Evolutionary conservation across 2,797 vertebrate species (phyloP), one percentile per base, ranked within the genome.

Genomic region (Peromyscus attwateri): DNA sequence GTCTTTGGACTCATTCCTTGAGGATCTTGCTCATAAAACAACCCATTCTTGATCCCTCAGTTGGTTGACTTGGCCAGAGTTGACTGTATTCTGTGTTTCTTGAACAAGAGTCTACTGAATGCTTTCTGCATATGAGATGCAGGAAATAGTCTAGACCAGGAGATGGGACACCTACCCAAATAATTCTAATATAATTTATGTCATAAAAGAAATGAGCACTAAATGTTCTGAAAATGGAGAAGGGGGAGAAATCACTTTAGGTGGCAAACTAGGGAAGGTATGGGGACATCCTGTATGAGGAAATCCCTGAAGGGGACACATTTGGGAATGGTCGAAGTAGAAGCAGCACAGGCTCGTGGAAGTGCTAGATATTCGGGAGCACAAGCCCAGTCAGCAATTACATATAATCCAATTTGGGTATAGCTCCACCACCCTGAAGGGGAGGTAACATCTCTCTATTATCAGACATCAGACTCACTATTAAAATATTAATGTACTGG

Each of bases 1-100:
- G 96, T 60, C 29, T 94, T 85, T 97, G 46, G n/a, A 93, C 60
- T 85, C 68, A 43, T 83, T 77, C 85, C 81, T 79, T 49, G 3
- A 94, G 66, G 60, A 14, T 17, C 52, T 52, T 75, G 17, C 17
- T 87, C 11, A 40, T 34, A 88, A 85, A 83, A 31, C 14, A 70
- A 77, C 89, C 79, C 82, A 79, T 60, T 81, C 13, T 73, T 85
- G 57, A 31, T 11, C 8, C 1, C 14, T 19, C 21, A 62, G 37
- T 21, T 68, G 73, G 80, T 43, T 70, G 29, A 34, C 12, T 31
- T 6, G 57, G 83, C 81, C 91, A 84, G 52, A 31, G 46, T 3
- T 84, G 64, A 43, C 66, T n/a, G 8, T 2, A 1, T 29, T n/a
- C 57, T 90, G 13, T 66, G 75, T 79, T 49, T 52, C 57, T 40